These are phyloP conservation scores for Ptilorrhoa leucosticta DNA, from an alignment of 2,113 vertebrate species.

Conservation along the genomic window DNA sequence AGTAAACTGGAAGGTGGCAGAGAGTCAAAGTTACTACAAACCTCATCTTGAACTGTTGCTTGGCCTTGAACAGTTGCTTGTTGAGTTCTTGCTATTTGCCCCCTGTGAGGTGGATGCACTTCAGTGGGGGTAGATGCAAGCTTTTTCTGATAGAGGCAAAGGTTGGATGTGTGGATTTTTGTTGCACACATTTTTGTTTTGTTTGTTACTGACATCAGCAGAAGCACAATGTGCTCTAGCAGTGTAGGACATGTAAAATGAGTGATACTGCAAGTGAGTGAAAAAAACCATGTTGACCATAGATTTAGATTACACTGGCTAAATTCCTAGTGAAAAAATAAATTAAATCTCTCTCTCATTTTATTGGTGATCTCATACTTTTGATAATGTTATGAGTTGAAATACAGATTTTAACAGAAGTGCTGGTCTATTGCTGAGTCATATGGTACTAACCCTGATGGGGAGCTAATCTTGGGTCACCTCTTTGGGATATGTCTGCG, in stretches of 20 bases:
- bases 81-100: not conserved
- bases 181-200: not conserved
- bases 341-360: not conserved
- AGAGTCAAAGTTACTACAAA: not conserved
- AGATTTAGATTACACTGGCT: not conserved
- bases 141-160: not conserved
- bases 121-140: not conserved
- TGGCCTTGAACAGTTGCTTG: not conserved
- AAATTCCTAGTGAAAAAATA: not conserved
- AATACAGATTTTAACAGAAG: not conserved
- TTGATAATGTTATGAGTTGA: not conserved
- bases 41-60: not conserved
- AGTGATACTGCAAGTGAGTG: not conserved
- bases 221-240: not conserved
- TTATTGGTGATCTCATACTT: not conserved
- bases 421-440: not conserved
- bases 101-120: not conserved
- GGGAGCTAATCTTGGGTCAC: not conserved
- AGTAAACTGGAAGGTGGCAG: not conserved
- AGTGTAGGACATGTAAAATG: not conserved
- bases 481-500: not conserved
- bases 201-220: not conserved
- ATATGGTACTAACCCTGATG: not conserved
- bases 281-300: fast-evolving
- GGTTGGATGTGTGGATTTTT: not conserved